A percentile compares a stretch with the other conserved stretches of the same genome.
These are phyloP conservation scores for Meandrusa payeni DNA, from an alignment of 2,888 invertebrate genomes.

Conservation along the genomic window DNA sequence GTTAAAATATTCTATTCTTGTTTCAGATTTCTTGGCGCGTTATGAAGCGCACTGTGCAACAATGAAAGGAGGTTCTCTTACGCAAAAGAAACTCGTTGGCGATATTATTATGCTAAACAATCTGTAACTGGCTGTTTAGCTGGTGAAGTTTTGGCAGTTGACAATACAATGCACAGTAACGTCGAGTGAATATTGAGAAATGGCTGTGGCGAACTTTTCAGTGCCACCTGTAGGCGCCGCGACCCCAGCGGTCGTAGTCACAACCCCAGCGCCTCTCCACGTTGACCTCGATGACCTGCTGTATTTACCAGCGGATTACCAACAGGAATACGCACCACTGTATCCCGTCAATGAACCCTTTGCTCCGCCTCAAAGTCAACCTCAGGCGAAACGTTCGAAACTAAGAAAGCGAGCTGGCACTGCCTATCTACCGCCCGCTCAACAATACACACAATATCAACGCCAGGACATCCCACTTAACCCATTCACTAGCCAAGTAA, in stretches of 20 bases:
- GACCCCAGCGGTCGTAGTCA: constrained; percentile 54
- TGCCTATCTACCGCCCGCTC: constrained; percentile 66
- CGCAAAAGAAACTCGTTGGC: constrained; percentile 47
- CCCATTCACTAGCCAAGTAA: constrained; percentile 57
- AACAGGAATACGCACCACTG: constrained; percentile 43
- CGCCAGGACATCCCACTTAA: constrained; percentile 58
- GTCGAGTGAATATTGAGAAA: constrained; percentile 57
- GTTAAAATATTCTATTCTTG: constrained; percentile 39
- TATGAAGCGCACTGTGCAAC: constrained; percentile 43
- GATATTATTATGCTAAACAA: constrained; percentile 57
- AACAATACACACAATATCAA: constrained; percentile 67
- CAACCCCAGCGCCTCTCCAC: constrained; percentile 54
- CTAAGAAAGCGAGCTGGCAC: constrained; percentile 71
- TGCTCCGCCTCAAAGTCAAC: constrained; percentile 49
- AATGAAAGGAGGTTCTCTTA: constrained; percentile 54
- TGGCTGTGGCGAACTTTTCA: constrained; percentile 73
- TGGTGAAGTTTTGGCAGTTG: constrained; percentile 54
- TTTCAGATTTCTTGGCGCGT: constrained; percentile 59
- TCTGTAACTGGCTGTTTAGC: constrained; percentile 45
- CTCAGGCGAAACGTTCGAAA: constrained; percentile 51
- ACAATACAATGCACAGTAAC: constrained; percentile 63
- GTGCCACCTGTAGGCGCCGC: constrained; percentile 54
- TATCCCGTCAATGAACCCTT: constrained; percentile 55
- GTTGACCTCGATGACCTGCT: constrained; percentile 65
- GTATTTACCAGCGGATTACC: constrained; percentile 59